Conservation (phyloP, 2,888 invertebrate genomes). For the Drosophila niveifrons region DNA sequence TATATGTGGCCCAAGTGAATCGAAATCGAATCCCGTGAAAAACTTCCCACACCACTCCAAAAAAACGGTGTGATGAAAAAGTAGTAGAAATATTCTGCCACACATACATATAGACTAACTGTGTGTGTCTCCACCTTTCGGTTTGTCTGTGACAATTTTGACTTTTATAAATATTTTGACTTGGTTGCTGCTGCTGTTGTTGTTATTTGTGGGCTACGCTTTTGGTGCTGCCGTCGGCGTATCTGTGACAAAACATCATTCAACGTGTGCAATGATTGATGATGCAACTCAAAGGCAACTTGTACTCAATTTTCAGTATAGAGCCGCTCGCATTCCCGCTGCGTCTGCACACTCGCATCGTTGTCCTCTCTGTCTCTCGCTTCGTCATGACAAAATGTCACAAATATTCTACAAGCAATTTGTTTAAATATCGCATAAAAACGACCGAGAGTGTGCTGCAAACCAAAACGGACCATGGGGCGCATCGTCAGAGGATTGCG, state of each 20-base stretch:
- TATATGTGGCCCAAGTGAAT: slow-evolving; percentile 70
- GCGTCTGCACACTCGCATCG: slow-evolving; percentile 25
- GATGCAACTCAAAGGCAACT: slow-evolving; percentile 80
- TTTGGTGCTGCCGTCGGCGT: slow-evolving; percentile 64
- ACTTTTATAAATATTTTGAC: slow-evolving; percentile 82
- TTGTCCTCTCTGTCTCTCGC: slow-evolving; percentile 23
- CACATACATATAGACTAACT: slow-evolving; percentile 30
- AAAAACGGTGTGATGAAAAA: slow-evolving; percentile 12
- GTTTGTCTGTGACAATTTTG: slow-evolving; percentile 68
- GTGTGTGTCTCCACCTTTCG: slow-evolving; percentile 27
- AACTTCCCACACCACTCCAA: slow-evolving; percentile 16
- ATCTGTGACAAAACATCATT: slow-evolving; percentile 82
- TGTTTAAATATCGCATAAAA: slow-evolving; percentile 82
- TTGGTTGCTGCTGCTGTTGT: slow-evolving; percentile 33
- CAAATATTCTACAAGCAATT: slow-evolving; percentile 82
- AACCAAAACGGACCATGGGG: slow-evolving; percentile 53
- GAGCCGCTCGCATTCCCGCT: slow-evolving; percentile 39
- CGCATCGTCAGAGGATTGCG: slow-evolving; percentile 63
- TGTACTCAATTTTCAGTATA: slow-evolving; percentile 80
- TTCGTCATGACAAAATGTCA: slow-evolving; percentile 76
- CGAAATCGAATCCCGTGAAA: slow-evolving; percentile 73
- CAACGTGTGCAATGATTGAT: slow-evolving; percentile 81
- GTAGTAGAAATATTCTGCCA: slow-evolving; percentile 37
- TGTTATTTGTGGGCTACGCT: slow-evolving; percentile 33
- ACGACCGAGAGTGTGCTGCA: slow-evolving; percentile 39